phyloP scores from a whole-genome alignment of 2,888 invertebrate species.

The Amiota communis region DNA sequence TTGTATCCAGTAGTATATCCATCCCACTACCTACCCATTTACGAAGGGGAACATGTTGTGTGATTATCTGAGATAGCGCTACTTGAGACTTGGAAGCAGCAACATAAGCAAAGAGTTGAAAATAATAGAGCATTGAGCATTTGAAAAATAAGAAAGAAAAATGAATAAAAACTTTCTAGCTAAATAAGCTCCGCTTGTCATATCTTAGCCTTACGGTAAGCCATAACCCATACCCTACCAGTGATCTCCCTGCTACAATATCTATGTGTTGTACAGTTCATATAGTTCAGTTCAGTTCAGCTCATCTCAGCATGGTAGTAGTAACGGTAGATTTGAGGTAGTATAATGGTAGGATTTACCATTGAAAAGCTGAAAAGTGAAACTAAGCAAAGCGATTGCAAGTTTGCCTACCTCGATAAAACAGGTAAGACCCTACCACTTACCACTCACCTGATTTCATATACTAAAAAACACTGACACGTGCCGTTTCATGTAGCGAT shows the following conservation, averaged over 20 bases:
- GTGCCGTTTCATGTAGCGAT: conserved; percentile 58
- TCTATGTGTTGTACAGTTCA: too few species aligned
- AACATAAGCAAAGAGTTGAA: conserved; percentile 21
- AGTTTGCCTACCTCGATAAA: conserved; percentile 55
- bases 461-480: conserved; percentile 51
- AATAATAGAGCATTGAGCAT: conserved; percentile 17
- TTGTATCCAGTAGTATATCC: too few species aligned
- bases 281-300: not conserved
- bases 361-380: conserved; percentile 59
- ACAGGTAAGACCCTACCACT: conserved; percentile 3
- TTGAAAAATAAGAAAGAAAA: not conserved
- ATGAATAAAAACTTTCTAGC: not conserved
- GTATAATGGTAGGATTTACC: conserved; percentile 22
- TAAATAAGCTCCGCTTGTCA: conserved; percentile 27
- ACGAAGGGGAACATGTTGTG: not conserved
- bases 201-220: conserved; percentile 9
- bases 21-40: too few species aligned
- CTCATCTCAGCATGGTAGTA: conserved; percentile 35
- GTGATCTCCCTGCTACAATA: too few species aligned
- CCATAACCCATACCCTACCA: not conserved
- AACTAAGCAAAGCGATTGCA: conserved; percentile 58
- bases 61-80: conserved; percentile 6
- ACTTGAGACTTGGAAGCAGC: conserved; percentile 18
- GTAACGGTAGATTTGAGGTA: not conserved
- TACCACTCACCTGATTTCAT: conserved; percentile 36